phyloP scores from a whole-genome alignment of 2,113 vertebrate species.

The Camelus dromedarius region DNA sequence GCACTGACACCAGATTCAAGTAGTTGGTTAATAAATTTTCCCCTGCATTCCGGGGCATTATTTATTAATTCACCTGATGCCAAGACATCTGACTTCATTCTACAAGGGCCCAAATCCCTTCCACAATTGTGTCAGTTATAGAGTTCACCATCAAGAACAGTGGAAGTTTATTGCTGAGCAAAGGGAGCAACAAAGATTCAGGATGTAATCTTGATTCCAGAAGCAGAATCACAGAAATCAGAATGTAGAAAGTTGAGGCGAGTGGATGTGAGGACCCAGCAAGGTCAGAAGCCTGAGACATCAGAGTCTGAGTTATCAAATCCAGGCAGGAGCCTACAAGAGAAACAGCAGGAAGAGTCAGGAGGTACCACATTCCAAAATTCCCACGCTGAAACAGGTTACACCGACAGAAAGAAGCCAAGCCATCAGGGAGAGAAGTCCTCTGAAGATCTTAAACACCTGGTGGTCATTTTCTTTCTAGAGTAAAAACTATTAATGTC shows the following conservation, averaged over 20 bases:
- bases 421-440: background rate
- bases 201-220: background rate
- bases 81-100: background rate
- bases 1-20: background rate
- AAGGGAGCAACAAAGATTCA: background rate
- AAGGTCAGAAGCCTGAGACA: background rate
- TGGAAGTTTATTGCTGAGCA: background rate
- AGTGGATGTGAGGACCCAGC: background rate
- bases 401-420: background rate
- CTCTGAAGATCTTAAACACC: background rate
- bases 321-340: background rate
- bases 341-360: background rate
- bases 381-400: background rate
- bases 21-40: background rate
- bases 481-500: background rate
- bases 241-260: background rate
- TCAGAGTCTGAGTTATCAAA: background rate
- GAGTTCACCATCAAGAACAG: background rate
- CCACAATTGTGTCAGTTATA: background rate
- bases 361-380: background rate
- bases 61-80: background rate
- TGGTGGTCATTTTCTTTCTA: background rate
- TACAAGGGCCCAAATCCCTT: background rate
- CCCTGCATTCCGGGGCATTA: background rate
- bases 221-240: slow-evolving; percentile 7